Conservation (phyloP, 2,797 vertebrate genomes). For the Acanthurus lineatus region DNA sequence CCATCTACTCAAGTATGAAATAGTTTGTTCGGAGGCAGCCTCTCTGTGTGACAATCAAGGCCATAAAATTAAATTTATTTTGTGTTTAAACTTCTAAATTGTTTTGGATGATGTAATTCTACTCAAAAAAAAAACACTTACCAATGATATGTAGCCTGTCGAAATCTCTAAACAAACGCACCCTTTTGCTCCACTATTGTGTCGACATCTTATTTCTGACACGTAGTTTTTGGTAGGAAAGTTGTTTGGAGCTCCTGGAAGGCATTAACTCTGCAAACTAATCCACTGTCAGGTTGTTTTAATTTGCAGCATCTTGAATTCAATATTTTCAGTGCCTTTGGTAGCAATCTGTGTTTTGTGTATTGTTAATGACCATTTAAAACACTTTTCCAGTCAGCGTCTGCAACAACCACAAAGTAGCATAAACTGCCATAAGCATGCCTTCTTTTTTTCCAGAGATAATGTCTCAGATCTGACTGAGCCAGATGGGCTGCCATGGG, state of each 20-base stretch:
- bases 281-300: conserved; percentile 29
- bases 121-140: too few relatives aligned
- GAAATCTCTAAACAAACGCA: conserved; percentile 13
- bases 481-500: conserved; percentile 70
- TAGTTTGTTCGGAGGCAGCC: conserved; percentile 47
- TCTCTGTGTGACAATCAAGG: conserved; percentile 35
- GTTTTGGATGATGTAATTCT: conserved; percentile 9
- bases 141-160: conserved; percentile 10
- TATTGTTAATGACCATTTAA: conserved; percentile 42
- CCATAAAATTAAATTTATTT: conserved; percentile 14
- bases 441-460: conserved; percentile 68
- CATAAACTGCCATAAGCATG: conserved; percentile 52
- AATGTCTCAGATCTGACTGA: conserved; percentile 67
- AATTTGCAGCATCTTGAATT: conserved; percentile 26
- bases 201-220: conserved; percentile 23
- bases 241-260: conserved; percentile 46
- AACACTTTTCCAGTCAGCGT: conserved; percentile 36
- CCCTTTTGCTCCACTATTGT: conserved; percentile 24
- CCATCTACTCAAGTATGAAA: conserved; percentile 65
- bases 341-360: conserved; percentile 37
- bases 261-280: conserved; percentile 19
- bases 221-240: conserved; percentile 22
- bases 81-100: conserved; percentile 2
- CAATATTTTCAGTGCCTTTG: conserved; percentile 33
- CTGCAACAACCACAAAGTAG: conserved; percentile 59